A percentile compares a stretch with the other conserved stretches of the same genome.
phyloP scores from a whole-genome alignment of 2,888 invertebrate genomes.

The Hirudinaria manillensis region DNA sequence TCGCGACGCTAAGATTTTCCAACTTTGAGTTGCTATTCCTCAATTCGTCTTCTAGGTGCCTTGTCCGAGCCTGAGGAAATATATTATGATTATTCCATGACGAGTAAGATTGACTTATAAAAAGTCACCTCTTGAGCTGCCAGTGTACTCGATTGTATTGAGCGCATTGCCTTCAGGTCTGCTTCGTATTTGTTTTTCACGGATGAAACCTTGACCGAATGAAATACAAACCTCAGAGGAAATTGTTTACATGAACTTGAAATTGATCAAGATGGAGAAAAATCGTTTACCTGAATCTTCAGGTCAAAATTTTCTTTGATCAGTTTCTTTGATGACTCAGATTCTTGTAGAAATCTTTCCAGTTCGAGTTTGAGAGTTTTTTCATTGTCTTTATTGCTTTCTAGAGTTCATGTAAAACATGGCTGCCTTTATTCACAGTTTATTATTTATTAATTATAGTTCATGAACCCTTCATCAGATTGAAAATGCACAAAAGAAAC shows the following conservation, averaged over 20 bases:
- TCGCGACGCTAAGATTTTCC: not conserved
- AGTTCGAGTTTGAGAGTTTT: not conserved
- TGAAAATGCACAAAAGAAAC: no score
- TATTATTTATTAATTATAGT: no score
- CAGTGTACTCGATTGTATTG: not conserved
- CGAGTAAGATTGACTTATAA: no score
- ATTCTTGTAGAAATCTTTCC: not conserved
- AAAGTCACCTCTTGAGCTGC: not conserved
- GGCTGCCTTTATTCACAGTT: no score
- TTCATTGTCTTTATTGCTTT: no score
- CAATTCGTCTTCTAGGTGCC: slow-evolving; percentile 2
- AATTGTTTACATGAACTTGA: no score
- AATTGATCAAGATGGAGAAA: no score
- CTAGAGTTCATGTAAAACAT: no score
- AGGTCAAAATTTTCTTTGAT: slow-evolving; percentile 6
- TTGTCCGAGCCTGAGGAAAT: slow-evolving; percentile 1
- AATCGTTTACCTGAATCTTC: not conserved
- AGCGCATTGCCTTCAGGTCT: not conserved
- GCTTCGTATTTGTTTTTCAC: slow-evolving; percentile 1
- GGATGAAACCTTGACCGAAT: not conserved
- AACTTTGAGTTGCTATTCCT: not conserved
- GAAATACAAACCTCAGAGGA: not conserved
- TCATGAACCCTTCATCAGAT: no score
- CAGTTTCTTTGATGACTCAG: not conserved
- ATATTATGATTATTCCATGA: no score